These are phyloP conservation scores for Prenolepis imparis DNA, from an alignment of 2,888 invertebrate species.

Conservation along the genomic window DNA sequence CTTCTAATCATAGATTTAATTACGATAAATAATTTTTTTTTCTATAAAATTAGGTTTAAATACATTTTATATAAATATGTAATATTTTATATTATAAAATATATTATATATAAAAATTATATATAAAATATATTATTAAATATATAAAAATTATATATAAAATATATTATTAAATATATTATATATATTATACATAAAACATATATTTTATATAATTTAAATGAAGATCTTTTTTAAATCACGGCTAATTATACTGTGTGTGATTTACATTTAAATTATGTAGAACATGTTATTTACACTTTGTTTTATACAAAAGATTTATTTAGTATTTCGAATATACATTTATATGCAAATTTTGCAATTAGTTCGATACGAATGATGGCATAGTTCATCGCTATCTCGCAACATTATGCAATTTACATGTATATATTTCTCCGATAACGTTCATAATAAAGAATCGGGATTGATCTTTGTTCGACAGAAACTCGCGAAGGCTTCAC, in stretches of 20 bases:
- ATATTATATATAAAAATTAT: neutral
- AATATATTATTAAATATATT: no score
- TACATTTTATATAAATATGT: neutral
- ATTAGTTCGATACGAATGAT: slow-evolving; percentile 37
- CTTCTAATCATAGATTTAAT: neutral
- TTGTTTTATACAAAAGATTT: neutral
- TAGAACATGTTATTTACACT: neutral
- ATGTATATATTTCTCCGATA: slow-evolving; percentile 45
- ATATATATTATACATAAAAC: no score
- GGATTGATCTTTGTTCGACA: slow-evolving; percentile 69
- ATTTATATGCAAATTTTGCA: slow-evolving; percentile 23
- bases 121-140: no score
- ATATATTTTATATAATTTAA: neutral
- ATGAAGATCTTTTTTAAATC: neutral
- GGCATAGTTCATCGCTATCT: slow-evolving; percentile 57
- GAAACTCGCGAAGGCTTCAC: neutral
- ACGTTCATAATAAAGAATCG: slow-evolving; percentile 21
- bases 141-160: no score
- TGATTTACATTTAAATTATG: slow-evolving; percentile 8
- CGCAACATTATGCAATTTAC: slow-evolving; percentile 65
- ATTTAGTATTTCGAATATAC: slow-evolving; percentile 2
- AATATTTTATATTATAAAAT: no score
- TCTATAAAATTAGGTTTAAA: neutral
- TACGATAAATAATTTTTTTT: neutral
- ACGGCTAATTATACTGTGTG: neutral